Conservation (phyloP, 2,797 vertebrate genomes). For the Chaenodraco wilsoni region DNA sequence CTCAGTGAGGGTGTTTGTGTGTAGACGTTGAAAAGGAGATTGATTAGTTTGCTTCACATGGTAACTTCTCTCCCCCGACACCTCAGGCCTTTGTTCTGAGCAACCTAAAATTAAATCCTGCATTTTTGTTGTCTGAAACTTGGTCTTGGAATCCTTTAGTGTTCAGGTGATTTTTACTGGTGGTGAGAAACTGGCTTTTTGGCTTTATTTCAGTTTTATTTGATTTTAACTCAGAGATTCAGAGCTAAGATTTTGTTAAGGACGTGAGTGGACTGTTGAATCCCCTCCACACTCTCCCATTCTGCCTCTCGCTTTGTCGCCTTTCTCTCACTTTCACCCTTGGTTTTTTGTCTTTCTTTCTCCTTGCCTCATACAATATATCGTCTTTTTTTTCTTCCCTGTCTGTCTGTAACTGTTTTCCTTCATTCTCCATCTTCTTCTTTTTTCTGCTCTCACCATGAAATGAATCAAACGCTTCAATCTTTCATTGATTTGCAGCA, state of each 20-base stretch:
- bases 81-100: constrained; percentile 24
- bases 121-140: constrained; percentile 54
- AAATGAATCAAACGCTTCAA: constrained; percentile 38
- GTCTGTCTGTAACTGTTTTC: background rate
- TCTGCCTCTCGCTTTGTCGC: constrained; percentile 27
- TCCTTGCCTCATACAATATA: background rate
- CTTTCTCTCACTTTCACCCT: constrained; percentile 7
- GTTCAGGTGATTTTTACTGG: constrained; percentile 38
- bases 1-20: constrained; percentile 18
- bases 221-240: constrained; percentile 60
- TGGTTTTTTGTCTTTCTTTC: constrained; percentile 19
- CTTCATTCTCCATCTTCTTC: background rate
- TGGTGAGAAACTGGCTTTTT: constrained; percentile 48
- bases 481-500: constrained; percentile 46
- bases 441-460: background rate
- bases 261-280: constrained; percentile 61
- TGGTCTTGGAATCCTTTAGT: constrained; percentile 42
- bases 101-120: constrained; percentile 46
- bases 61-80: constrained; percentile 3
- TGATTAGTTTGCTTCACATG: constrained; percentile 38
- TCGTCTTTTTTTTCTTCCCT: background rate
- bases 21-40: constrained; percentile 15
- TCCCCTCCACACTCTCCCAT: constrained; percentile 10
- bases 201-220: constrained; percentile 67
- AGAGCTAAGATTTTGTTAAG: constrained; percentile 58